phyloP scores from a whole-genome alignment of 2,113 vertebrate genomes.

The Urocolius indicus region DNA sequence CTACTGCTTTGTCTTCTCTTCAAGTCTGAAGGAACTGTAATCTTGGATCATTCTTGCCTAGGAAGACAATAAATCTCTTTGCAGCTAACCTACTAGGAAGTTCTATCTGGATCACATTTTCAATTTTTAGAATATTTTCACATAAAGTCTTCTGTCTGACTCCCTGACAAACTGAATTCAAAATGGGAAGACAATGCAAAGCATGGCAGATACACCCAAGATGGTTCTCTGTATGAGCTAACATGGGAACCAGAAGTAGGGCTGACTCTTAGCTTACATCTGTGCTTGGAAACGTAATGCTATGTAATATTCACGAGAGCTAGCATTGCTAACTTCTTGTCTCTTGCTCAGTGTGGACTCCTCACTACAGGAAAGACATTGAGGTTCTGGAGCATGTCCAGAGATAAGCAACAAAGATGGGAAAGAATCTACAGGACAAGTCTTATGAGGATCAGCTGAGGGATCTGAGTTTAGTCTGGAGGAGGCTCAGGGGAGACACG shows the following conservation, averaged over 20 bases:
- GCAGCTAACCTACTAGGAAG: background rate
- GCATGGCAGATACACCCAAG: background rate
- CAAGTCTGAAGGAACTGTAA: background rate
- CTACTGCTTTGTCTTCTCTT: background rate
- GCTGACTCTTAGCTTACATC: background rate
- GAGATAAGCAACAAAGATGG: no score
- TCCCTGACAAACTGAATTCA: background rate
- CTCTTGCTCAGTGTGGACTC: rapidly evolving
- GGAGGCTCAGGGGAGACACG: no score
- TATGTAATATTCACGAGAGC: background rate
- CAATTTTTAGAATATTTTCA: background rate
- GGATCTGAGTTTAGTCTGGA: no score
- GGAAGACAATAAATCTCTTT: background rate
- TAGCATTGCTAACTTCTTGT: rapidly evolving
- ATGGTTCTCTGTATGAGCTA: background rate
- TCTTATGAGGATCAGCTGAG: no score
- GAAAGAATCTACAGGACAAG: no score
- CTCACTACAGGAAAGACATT: no score
- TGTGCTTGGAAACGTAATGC: background rate
- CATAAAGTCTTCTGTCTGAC: background rate
- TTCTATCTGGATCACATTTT: background rate
- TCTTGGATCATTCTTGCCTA: background rate
- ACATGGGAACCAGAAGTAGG: background rate
- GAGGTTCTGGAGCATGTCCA: no score
- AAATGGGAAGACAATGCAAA: rapidly evolving